Percentiles rank a stretch among this genome's conserved stretches.
Evolutionary conservation across 2,113 vertebrate species (phyloP).

Genomic region (Eulemur macaco): DNA sequence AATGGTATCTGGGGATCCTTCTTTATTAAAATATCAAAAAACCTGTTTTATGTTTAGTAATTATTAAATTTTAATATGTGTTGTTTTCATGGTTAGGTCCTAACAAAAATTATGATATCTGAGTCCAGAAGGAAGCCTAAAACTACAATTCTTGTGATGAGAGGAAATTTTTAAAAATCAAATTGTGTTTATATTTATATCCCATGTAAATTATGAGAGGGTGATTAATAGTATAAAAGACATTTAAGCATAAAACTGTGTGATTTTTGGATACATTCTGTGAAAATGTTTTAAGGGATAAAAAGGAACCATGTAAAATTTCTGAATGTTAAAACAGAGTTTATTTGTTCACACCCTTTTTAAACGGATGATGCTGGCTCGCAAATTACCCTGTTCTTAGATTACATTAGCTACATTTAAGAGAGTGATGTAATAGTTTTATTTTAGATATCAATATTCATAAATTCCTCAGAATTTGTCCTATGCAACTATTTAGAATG

Average conservation of each 20-base stretch:
- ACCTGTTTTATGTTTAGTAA: background rate
- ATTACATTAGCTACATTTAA: background rate
- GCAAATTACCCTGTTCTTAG: background rate
- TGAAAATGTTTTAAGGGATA: background rate
- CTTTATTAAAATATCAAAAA: background rate
- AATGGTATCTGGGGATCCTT: background rate
- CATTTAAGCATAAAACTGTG: background rate
- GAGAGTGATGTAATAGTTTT: background rate
- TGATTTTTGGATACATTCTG: background rate
- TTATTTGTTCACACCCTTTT: background rate
- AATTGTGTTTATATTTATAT: slow-evolving; percentile 2
- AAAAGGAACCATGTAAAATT: background rate
- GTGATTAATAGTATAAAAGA: background rate
- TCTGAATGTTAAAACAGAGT: background rate
- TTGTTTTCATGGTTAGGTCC: background rate
- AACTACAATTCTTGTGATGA: background rate
- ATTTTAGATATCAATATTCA: background rate
- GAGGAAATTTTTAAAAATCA: background rate
- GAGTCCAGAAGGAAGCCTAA: background rate
- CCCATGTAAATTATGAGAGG: background rate
- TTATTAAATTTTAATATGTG: background rate
- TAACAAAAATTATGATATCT: background rate
- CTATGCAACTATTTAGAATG: background rate
- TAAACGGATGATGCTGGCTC: background rate
- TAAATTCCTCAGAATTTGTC: background rate